Percentiles rank a stretch among this genome's conserved stretches.
Evolutionary conservation across 2,113 vertebrate genomes (phyloP).

Genomic region (Alligator mississippiensis): DNA sequence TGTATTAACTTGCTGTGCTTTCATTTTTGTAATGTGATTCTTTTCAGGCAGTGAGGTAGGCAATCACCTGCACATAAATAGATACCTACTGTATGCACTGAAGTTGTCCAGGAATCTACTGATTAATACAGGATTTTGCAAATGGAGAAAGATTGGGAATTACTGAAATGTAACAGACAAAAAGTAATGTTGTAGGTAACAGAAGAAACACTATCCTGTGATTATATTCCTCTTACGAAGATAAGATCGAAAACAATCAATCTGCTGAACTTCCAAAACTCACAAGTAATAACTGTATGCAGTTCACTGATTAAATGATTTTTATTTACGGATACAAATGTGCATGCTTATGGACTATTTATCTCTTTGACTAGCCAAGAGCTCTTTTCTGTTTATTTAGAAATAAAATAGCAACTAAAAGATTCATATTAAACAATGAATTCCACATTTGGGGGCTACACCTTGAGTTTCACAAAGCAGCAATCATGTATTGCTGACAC

Average conservation of each 20-base stretch:
- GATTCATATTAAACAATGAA: background rate
- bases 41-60: background rate
- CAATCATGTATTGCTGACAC: background rate
- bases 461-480: background rate
- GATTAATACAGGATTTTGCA: background rate
- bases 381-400: background rate
- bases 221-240: background rate
- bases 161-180: background rate
- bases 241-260: background rate
- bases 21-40: background rate
- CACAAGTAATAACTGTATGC: background rate
- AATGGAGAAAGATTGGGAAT: background rate
- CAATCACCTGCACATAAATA: background rate
- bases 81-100: background rate
- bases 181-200: background rate
- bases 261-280: background rate
- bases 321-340: background rate
- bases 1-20: rapidly evolving
- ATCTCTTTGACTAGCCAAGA: background rate
- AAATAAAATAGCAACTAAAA: background rate
- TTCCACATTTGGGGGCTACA: background rate
- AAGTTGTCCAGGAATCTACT: background rate
- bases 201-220: background rate
- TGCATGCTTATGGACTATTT: background rate
- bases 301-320: background rate